These are phyloP conservation scores for Tachuris rubrigastra DNA, from an alignment of 2,113 vertebrate genomes.

Conservation along the genomic window DNA sequence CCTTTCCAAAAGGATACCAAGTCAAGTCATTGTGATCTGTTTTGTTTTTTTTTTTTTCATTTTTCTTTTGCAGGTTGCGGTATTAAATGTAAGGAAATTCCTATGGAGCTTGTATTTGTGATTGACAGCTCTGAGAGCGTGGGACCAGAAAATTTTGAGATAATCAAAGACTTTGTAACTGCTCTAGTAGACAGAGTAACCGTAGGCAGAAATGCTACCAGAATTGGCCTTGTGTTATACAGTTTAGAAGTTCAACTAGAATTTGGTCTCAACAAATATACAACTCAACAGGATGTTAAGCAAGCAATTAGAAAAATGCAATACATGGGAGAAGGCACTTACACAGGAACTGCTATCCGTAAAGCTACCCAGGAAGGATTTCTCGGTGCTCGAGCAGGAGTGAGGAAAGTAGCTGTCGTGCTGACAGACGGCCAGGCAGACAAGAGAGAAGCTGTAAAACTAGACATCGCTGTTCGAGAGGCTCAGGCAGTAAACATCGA, in stretches of 20 bases:
- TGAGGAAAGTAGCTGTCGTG: constrained; percentile 88
- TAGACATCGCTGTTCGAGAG: constrained; percentile 85
- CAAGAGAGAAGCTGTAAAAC: constrained; percentile 85
- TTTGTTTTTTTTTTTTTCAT: neutral
- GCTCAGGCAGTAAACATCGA: constrained; percentile 89
- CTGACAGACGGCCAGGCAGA: constrained; percentile 89
- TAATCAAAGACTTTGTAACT: constrained; percentile 91
- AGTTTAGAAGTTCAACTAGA: constrained; percentile 86
- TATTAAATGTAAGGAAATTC: constrained; percentile 90
- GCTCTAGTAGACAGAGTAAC: constrained; percentile 88
- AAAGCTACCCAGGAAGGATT: constrained; percentile 89
- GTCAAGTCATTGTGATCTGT: neutral
- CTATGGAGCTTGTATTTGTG: constrained; percentile 93
- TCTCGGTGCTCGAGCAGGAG: constrained; percentile 79
- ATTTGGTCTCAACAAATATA: constrained; percentile 83
- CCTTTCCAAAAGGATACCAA: neutral
- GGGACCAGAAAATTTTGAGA: constrained; percentile 91
- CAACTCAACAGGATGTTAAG: constrained; percentile 83
- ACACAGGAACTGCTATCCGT: constrained; percentile 88
- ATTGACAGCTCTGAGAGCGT: constrained; percentile 94
- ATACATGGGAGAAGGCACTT: constrained; percentile 91
- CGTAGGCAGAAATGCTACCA: constrained; percentile 85
- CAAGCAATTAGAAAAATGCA: constrained; percentile 84
- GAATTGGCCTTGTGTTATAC: constrained; percentile 88
- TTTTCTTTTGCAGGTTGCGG: constrained; percentile 81